Conservation (phyloP, 2,113 vertebrate species). For the Trematocara variabile region DNA sequence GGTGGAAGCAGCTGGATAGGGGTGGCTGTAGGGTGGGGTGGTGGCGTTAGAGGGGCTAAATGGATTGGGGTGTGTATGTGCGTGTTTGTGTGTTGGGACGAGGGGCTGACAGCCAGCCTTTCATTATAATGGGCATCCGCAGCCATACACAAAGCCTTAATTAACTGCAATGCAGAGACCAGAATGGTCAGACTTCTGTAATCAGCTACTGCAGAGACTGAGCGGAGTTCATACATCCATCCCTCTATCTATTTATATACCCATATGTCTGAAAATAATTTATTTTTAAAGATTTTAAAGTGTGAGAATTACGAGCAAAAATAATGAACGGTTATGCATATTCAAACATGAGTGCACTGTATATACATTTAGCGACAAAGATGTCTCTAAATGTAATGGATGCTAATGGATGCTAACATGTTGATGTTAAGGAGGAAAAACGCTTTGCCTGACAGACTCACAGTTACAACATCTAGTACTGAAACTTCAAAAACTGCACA, state of each 20-base stretch:
- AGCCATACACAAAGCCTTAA: slow-evolving; percentile 18
- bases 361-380: background rate
- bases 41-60: background rate
- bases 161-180: slow-evolving; percentile 35
- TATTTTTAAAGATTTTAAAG: background rate
- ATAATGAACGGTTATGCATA: background rate
- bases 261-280: background rate
- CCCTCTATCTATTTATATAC: background rate
- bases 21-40: background rate
- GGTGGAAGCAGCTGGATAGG: background rate
- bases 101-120: background rate
- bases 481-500: too few relatives aligned
- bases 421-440: background rate
- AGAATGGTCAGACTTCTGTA: background rate
- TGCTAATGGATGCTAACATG: background rate
- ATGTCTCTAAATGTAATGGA: background rate
- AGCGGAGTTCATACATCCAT: background rate
- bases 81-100: background rate
- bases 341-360: background rate
- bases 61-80: background rate
- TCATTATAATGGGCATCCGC: slow-evolving; percentile 28
- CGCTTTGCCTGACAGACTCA: background rate
- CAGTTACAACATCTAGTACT: background rate
- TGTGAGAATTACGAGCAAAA: background rate
- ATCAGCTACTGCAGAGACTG: background rate